Base-by-base conservation (phyloP, 2,113 vertebrate genomes). In the Vicugna pacos region DNA sequence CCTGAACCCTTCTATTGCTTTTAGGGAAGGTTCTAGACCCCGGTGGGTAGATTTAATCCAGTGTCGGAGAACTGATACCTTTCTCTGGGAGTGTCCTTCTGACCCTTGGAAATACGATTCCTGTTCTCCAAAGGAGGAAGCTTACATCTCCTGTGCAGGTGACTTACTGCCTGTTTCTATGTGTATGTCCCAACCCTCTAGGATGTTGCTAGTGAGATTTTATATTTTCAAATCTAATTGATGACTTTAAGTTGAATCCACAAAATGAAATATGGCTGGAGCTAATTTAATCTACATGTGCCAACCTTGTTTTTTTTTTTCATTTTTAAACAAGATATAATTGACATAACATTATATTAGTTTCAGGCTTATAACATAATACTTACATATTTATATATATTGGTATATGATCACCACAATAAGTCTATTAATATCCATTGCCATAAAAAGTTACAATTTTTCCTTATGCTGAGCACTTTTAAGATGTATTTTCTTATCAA, bases 11-110 rank as follows among this genome's bases (percentile, higher is more conserved):
- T 56, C 0, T 4, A 2, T 0, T 22, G 2, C 1, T 35, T 13
- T 3, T 13, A 95, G 92, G 30, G 70, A 85, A 67, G 73, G 48
- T 52, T 83, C 64, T 52, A 93, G 81, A 26, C 28, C 10, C 2
- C 7, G 3, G 1, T 98, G 98, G 94, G 54, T 98, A 28, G 95
- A 95, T 93, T 19, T 0, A 4, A 94, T 98, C 15, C 14, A 48
- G 16, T 98, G 97, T 85, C 38, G 9, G 16, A 87, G 92, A 42
- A 92, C 7, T 0, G 95, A 80, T 42, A 70, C 15, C 6, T 95
- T 85, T 52, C 80, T 98, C 13, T 97, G 96, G 97, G 80, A 96
- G 60, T 97, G 97, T 80, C 8, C 91, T 91, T 96, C 91, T 35
- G 81, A 69, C 8, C 52, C 91, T 10, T 96, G 93, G 93, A 81